Evolutionary conservation across 2,888 invertebrate genomes (phyloP), one percentile per base, ranked within the genome.

Genomic region (Ramazzottius varieornatus): DNA sequence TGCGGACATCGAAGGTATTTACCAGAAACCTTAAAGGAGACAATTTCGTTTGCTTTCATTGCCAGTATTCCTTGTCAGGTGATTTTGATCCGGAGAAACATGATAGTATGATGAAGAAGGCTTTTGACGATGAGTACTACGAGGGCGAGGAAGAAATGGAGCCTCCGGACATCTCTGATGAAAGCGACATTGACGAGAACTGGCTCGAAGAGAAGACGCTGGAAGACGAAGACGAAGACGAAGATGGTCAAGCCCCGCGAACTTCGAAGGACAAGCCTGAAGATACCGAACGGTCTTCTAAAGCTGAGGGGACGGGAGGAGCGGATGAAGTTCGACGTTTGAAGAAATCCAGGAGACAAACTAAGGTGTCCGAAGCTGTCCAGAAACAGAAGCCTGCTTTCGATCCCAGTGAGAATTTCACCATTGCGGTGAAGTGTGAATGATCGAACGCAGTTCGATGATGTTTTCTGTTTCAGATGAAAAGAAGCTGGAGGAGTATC

Each of bases 1-100:
- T 68, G 81, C 83, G 4, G 91, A 93, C 73, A 78, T 94, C 24
- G 88, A 93, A 46, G 74, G 71, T 8, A 79, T 80, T 67, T 79
- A 72, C 65, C 2, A 8, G 24, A 20, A 73, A 73, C 66, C 73
- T 73, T 4, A 69, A 68, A 33, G 71, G 72, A 66, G 72, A 71
- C 66, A 73, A 73, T 67, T 66, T 16, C 29, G 4, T 64, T 32
- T 4, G 24, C 64, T 32, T 64, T 33, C 64, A 34, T 34, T 32
- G 33, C 33, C 32, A 29, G 16, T n/a, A 13, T 29, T 13, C 4
- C n/a, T 16, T 24, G 8, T n/a, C 64, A 65, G 85, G 83, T 1
- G 90, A 91, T 72, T 91, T 93, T 76, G 88, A 94, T 78, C 91
- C 93, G 0, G 84, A 81, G 8, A 84, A 84, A 67, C 85, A 94